Percentiles rank a stretch among this genome's conserved stretches.
Conservation (phyloP, 2,888 invertebrate species). For the Horisme vitalbata region DNA sequence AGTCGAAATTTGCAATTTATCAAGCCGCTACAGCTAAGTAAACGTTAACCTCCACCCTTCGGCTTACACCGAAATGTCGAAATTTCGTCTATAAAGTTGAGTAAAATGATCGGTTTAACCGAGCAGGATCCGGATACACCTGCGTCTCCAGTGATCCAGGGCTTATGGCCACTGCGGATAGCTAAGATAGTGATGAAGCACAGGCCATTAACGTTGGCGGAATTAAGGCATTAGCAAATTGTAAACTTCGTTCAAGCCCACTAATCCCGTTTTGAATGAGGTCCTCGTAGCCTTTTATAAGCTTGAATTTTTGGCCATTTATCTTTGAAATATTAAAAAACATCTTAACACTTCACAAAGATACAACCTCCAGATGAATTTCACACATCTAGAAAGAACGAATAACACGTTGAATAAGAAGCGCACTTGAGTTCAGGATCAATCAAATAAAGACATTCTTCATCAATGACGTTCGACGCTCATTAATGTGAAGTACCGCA, state of each 20-base stretch:
- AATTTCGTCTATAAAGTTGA: constrained; percentile 46
- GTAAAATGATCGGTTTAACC: constrained; percentile 57
- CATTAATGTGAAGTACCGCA: constrained; percentile 40
- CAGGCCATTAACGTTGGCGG: constrained; percentile 56
- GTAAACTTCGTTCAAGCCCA: constrained; percentile 32
- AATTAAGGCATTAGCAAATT: constrained; percentile 49
- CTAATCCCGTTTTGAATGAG: constrained; percentile 28
- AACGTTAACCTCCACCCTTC: constrained; percentile 41
- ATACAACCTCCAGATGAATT: too few relatives aligned
- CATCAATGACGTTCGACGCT: constrained; percentile 19
- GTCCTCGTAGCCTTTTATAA: constrained; percentile 3
- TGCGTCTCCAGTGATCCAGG: constrained; percentile 60
- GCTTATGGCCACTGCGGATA: constrained; percentile 56
- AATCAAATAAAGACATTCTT: not conserved
- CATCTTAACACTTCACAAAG: too few relatives aligned
- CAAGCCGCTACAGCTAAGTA: constrained; percentile 29
- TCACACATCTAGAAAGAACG: too few relatives aligned
- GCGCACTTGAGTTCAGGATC: not conserved
- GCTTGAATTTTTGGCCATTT: not conserved
- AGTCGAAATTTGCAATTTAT: constrained; percentile 17
- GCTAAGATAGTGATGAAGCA: constrained; percentile 65
- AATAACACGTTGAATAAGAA: too few relatives aligned
- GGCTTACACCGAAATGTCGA: constrained; percentile 32
- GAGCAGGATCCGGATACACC: constrained; percentile 51
- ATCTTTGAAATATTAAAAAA: not conserved